phyloP scores from a whole-genome alignment of 2,113 vertebrate species.

The Hippocampus barbouri region DNA sequence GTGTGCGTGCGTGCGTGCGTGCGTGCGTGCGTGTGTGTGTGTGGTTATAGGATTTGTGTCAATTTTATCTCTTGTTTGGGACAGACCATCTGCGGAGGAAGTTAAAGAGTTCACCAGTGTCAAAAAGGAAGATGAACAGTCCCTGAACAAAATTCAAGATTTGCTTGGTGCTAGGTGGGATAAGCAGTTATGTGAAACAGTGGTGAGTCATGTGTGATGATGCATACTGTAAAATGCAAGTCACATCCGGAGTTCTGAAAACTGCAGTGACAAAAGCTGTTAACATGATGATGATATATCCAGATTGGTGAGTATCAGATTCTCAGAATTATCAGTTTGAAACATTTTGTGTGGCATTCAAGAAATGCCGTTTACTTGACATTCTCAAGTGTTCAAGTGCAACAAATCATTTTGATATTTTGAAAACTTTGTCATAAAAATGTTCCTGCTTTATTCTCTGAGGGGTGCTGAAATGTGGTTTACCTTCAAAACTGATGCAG shows the following conservation, averaged over 20 bases:
- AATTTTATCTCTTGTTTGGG: constrained; percentile 25
- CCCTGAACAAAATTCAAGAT: constrained; percentile 10
- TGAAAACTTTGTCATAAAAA: constrained; percentile 1
- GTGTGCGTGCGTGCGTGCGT: background rate
- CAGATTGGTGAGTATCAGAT: background rate
- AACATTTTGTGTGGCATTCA: background rate
- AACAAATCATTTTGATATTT: no score
- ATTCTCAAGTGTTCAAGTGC: background rate
- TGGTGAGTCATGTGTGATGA: constrained; percentile 12
- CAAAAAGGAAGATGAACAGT: constrained; percentile 18
- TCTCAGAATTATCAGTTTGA: background rate
- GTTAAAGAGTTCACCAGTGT: constrained; percentile 7
- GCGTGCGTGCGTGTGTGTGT: background rate
- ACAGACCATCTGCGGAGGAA: constrained; percentile 35
- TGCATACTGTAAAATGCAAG: constrained; percentile 12
- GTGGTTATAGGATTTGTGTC: constrained; percentile 11
- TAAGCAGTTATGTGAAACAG: background rate
- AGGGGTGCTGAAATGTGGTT: constrained; percentile 25
- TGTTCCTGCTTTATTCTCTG: constrained; percentile 19
- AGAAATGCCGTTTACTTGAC: background rate
- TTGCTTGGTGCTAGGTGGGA: constrained; percentile 15
- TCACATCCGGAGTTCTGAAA: background rate
- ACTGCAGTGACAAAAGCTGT: background rate
- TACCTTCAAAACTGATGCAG: constrained; percentile 41
- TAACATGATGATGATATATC: background rate